Evolutionary conservation across 2,797 vertebrate genomes (phyloP).

Genomic region (Hydrolagus colliei): DNA sequence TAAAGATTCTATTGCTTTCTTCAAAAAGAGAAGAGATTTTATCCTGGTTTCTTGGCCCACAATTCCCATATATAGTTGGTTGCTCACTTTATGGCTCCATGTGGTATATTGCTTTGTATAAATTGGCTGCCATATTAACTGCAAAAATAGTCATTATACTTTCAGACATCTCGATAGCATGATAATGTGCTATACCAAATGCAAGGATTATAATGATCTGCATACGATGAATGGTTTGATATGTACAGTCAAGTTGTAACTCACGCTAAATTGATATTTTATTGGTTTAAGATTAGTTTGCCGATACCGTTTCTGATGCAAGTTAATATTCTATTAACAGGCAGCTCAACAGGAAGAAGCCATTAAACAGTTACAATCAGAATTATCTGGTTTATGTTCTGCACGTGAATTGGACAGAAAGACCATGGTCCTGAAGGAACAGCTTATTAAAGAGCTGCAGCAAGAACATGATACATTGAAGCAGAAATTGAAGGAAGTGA

Average conservation of each 20-base stretch:
- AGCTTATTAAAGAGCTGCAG: slow-evolving; percentile 45
- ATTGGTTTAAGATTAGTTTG: not conserved
- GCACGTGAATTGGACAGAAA: slow-evolving; percentile 49
- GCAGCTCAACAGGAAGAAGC: slow-evolving; percentile 42
- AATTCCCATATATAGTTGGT: too few species aligned
- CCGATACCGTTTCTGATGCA: not conserved
- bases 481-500: slow-evolving; percentile 45
- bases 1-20: too few species aligned
- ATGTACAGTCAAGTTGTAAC: not conserved
- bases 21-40: too few species aligned
- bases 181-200: too few species aligned
- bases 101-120: too few species aligned
- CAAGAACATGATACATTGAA: slow-evolving; percentile 45
- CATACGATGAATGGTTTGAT: not conserved
- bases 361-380: slow-evolving; percentile 44
- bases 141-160: too few species aligned
- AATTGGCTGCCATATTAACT: too few species aligned
- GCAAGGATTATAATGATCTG: too few species aligned
- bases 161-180: too few species aligned
- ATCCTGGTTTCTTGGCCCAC: too few species aligned
- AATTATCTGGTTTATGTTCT: slow-evolving; percentile 42
- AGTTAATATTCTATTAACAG: slow-evolving; percentile 33
- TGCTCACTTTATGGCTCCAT: too few species aligned
- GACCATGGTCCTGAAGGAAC: slow-evolving; percentile 48
- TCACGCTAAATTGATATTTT: not conserved